Base-by-base conservation (phyloP, 2,113 vertebrate species). In the Choloepus hoffmanni region DNA sequence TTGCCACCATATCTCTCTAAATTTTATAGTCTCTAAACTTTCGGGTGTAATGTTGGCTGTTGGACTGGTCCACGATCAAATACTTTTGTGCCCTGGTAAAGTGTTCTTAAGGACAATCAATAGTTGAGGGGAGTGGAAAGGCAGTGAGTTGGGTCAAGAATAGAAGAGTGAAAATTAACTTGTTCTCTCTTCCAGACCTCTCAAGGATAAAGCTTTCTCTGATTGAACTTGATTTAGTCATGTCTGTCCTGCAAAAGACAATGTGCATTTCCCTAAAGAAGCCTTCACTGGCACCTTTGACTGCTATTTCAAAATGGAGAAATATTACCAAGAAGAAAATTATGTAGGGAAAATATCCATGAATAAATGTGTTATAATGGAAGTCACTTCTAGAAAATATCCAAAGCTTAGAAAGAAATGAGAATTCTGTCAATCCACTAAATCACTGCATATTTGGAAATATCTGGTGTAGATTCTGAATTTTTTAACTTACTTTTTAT, bases 371-470 rank as follows among this genome's bases (percentile, higher is more conserved):
- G 7, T 72, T 43, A 21, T 36, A 28, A 11, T 63, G 81, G 78
- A 96, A 94, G 36, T 6, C 0, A 1, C 4, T 36, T 82, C 89
- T 58, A 45, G n/a, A 73, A 88, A 77, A 65, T 63, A 68, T 0
- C 15, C 26, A 13, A 14, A 30, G 78, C 67, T 62, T 28, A 50
- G 62, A 89, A 85, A 74, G 55, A 74, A 93, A 86, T 77, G 40
- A 97, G 67, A 97, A 65, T 83, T 84, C 73, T 26, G 21, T 92
- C 87, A n/a, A 8, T 77, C 74, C 83, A 5, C 2, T 24, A 70
- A 50, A 58, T 36, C 33, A 48, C 55, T 77, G 2, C 58, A 40
- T 70, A 74, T 48, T 48, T 55, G 43, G 62, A 81, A 94, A 86
- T 36, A n/a, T 50, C 26, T 70, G 3, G 16, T 92, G 30, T 40